These are phyloP conservation scores for Drosophila santomea DNA, from an alignment of 1,140 invertebrate genomes.

Conservation along the genomic window DNA sequence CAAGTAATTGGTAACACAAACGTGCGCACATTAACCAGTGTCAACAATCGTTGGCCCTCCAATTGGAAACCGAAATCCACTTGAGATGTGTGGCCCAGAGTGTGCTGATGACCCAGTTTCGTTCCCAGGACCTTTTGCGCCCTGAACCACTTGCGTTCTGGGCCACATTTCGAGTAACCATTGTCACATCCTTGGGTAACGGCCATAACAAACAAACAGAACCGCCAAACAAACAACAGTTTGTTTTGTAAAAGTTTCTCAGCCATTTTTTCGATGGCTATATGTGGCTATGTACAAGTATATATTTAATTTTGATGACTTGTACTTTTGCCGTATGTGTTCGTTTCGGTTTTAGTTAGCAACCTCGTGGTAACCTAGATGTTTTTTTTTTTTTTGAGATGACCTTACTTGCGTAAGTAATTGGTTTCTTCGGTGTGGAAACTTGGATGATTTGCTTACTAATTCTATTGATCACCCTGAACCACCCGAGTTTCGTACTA, in stretches of 20 bases:
- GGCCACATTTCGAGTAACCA: constrained; percentile 35
- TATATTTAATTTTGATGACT: constrained; percentile 70
- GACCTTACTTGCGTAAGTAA: constrained; percentile 64
- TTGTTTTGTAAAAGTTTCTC: constrained; percentile 59
- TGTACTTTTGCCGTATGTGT: constrained; percentile 54
- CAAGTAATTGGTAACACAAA: constrained; percentile 13
- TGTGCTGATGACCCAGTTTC: constrained; percentile 39
- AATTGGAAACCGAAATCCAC: constrained; percentile 5
- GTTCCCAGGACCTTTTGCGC: constrained; percentile 41
- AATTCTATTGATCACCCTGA: constrained; percentile 31
- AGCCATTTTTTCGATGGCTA: constrained; percentile 29
- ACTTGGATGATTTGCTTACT: constrained; percentile 47
- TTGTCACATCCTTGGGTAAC: constrained; percentile 59
- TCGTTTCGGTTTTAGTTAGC: constrained; percentile 48
- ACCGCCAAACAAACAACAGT: constrained; percentile 46
- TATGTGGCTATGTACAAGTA: neutral
- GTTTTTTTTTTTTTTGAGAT: constrained; percentile 25
- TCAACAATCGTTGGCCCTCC: constrained; percentile 5
- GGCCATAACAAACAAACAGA: constrained; percentile 48
- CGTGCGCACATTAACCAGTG: neutral
- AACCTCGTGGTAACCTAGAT: constrained; percentile 72
- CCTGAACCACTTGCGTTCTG: constrained; percentile 41
- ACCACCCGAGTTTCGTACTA: neutral
- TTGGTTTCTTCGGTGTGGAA: constrained; percentile 45
- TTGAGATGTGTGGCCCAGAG: constrained; percentile 21